phyloP scores from a whole-genome alignment of 2,113 vertebrate genomes.

The Tragelaphus strepsiceros region DNA sequence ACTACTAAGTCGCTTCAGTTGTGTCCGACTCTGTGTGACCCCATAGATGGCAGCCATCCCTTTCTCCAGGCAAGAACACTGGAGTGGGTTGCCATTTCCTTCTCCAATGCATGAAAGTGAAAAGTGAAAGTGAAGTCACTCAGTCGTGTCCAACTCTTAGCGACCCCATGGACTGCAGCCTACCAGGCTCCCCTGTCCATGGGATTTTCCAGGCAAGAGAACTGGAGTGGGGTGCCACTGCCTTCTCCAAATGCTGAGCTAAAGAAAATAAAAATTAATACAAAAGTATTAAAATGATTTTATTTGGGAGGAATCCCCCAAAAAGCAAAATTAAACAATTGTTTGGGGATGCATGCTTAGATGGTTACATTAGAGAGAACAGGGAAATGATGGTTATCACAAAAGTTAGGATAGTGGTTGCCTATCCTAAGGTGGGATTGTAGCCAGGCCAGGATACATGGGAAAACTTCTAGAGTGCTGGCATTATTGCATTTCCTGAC shows the following conservation, averaged over 20 bases:
- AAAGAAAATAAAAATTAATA: neutral
- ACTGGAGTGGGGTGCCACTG: no score
- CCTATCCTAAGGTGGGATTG: neutral
- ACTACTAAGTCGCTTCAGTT: no score
- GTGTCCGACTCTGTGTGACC: no score
- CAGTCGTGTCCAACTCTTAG: no score
- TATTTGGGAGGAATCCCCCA: neutral
- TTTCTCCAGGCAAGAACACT: no score
- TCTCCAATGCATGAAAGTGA: no score
- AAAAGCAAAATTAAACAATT: neutral
- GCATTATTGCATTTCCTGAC: neutral
- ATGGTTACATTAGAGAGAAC: neutral
- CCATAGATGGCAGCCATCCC: no score
- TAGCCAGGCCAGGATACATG: neutral
- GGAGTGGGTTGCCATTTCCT: no score
- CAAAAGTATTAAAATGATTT: neutral
- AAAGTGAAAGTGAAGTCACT: no score
- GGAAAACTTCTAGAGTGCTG: neutral
- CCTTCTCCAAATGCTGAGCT: neutral
- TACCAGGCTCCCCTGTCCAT: no score
- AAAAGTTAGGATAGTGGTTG: neutral
- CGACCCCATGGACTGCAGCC: no score
- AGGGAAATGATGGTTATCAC: neutral
- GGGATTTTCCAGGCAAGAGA: no score
- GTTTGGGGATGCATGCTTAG: neutral